Conservation (phyloP, 2,888 invertebrate species). For the Eucera pruinosa region DNA sequence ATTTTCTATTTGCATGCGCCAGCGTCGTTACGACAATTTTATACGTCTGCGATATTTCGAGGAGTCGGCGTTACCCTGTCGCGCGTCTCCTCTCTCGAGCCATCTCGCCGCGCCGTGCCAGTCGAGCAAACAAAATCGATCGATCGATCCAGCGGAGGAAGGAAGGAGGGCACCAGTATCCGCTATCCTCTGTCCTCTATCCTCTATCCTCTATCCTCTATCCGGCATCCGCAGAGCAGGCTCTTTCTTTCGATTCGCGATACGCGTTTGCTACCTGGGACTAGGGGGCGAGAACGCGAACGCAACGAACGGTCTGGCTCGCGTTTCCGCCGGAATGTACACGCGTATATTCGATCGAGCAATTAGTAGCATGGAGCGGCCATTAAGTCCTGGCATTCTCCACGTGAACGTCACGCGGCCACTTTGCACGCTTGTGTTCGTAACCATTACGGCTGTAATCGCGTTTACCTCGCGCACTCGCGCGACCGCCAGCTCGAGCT, state of each 20-base stretch:
- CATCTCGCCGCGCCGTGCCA: neutral
- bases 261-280: neutral
- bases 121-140: neutral
- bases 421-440: slow-evolving; percentile 21
- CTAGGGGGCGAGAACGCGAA: slow-evolving; percentile 13
- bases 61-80: slow-evolving; percentile 42
- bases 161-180: too few species aligned
- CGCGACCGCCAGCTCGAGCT: slow-evolving; percentile 2
- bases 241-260: neutral
- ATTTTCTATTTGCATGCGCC: slow-evolving; percentile 80
- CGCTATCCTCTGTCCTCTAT: too few species aligned
- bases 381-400: slow-evolving; percentile 49
- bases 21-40: slow-evolving; percentile 79
- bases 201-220: too few species aligned
- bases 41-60: slow-evolving; percentile 83
- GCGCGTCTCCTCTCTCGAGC: neutral
- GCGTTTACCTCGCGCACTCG: slow-evolving; percentile 23
- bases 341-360: slow-evolving; percentile 60
- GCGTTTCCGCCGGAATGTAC: slow-evolving; percentile 42
- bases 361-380: slow-evolving; percentile 55
- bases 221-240: neutral
- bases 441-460: slow-evolving; percentile 26
- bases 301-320: slow-evolving; percentile 22
- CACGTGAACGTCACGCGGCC: slow-evolving; percentile 54
- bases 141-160: slow-evolving; percentile 3